Evolutionary conservation across 2,888 invertebrate genomes (phyloP), one percentile per base, ranked within the genome.

Genomic region (Spilarctia lutea): DNA sequence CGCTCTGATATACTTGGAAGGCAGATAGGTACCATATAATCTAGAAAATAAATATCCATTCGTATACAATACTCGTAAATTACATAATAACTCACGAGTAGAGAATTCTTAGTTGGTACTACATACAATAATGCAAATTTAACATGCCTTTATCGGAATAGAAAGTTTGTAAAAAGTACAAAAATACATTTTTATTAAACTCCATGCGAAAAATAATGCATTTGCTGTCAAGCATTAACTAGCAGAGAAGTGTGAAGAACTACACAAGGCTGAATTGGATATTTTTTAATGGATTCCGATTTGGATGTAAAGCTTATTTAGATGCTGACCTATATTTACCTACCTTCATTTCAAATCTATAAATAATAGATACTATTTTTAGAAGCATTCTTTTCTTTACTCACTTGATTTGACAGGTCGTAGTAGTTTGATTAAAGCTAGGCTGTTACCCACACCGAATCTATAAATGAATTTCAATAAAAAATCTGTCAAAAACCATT

Each of bases 381-480:
- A 16, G 45, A 13, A 13, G 45, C 45, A 4, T 1, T 45, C 16
- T 68, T 27, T 3, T n/a, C 3, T 27, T 30, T 30, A 71, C 90
- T 90, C 87, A 94, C 95, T 72, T 74, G 95, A 95, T 86, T 92
- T 93, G 84, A 95, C 83, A 16, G 94, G 92, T 8, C 93, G 89
- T 10, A 94, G 80, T 24, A 95, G 86, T 81, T 93, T 94, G 3
- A 93, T 85, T 20, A 95, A 81, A 7, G 92, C 93, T 35, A 94
- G 79, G 79, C 94, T 95, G 79, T 95, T 94, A 35, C 91, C 91
- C 8, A 94, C 92, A 48, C 95, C 94, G 75, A 95, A 95, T 77
- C 95, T 95, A 83, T 73, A 10, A 91, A 88, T 10, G 24, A 56
- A 13, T 33, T 30, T 35, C 42, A 45, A 42, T 33, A 67, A n/a